These are phyloP conservation scores for Ecliptopera silaceata DNA, from an alignment of 2,888 invertebrate species.

Conservation along the genomic window DNA sequence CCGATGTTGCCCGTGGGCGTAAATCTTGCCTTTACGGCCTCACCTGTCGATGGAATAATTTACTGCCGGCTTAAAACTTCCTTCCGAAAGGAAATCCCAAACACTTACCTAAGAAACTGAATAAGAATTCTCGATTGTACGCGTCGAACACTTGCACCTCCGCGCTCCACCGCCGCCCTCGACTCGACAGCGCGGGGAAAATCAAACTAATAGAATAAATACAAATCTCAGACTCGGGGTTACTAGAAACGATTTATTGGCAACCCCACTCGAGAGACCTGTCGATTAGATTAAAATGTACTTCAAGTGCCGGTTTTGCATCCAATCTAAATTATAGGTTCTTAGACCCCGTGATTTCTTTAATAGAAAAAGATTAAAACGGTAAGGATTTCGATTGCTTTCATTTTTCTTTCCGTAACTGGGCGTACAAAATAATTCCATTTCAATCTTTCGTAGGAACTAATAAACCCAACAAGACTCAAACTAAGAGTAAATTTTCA, in stretches of 20 bases:
- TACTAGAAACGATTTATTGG: conserved; percentile 37
- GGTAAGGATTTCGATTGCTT: neutral
- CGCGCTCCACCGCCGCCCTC: conserved; percentile 42
- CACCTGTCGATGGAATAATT: conserved; percentile 83
- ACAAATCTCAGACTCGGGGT: conserved; percentile 50
- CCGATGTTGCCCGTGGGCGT: conserved; percentile 71
- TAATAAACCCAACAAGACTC: neutral
- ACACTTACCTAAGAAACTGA: conserved; percentile 80
- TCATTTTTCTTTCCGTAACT: neutral
- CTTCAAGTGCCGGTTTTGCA: conserved; percentile 25
- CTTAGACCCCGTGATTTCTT: conserved; percentile 11
- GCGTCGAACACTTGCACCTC: conserved; percentile 40
- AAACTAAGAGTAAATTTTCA: neutral
- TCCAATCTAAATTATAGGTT: conserved; percentile 25
- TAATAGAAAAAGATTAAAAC: conserved; percentile 16
- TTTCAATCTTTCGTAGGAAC: neutral
- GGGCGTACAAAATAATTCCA: neutral
- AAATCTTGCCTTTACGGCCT: conserved; percentile 82
- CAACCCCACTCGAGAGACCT: conserved; percentile 31
- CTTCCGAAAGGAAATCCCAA: conserved; percentile 75
- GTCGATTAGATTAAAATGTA: conserved; percentile 34
- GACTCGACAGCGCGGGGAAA: conserved; percentile 59
- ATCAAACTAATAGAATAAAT: conserved; percentile 69
- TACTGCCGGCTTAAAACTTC: conserved; percentile 81
- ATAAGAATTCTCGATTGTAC: conserved; percentile 75